Percentiles rank a stretch among this genome's conserved stretches.
Evolutionary conservation across 35 echinoderm and acorn worm species (phyloP).

Genomic region (Hemicentrotus pulcherrimus): DNA sequence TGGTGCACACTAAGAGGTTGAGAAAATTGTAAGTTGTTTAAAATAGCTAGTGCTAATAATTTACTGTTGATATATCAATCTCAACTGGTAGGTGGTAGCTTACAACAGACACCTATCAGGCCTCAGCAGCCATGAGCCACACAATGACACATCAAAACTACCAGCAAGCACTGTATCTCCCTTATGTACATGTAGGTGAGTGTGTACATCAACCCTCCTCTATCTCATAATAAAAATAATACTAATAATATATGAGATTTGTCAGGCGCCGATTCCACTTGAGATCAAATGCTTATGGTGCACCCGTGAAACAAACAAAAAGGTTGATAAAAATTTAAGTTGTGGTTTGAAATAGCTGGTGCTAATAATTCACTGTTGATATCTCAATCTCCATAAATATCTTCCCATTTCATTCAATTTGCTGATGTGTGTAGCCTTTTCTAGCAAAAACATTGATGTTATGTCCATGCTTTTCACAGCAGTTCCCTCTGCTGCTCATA

Average conservation of each 20-base stretch:
- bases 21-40: no score
- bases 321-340: no score
- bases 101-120: constrained; percentile 37
- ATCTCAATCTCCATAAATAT: background rate
- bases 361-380: background rate
- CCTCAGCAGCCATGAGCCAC: background rate
- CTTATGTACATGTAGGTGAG: constrained; percentile 88
- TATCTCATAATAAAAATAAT: no score
- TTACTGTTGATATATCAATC: background rate
- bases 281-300: no score
- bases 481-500: background rate
- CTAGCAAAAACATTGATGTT: background rate
- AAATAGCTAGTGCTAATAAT: background rate
- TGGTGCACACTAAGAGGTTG: no score
- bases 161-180: constrained; percentile 31
- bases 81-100: background rate
- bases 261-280: no score
- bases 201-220: background rate
- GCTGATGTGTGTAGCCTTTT: no score
- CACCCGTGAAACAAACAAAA: no score
- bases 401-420: no score
- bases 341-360: no score
- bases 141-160: background rate
- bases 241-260: no score
- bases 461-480: background rate